These are phyloP conservation scores for Cheilosia grossa DNA, from an alignment of 2,888 invertebrate genomes.

Conservation along the genomic window DNA sequence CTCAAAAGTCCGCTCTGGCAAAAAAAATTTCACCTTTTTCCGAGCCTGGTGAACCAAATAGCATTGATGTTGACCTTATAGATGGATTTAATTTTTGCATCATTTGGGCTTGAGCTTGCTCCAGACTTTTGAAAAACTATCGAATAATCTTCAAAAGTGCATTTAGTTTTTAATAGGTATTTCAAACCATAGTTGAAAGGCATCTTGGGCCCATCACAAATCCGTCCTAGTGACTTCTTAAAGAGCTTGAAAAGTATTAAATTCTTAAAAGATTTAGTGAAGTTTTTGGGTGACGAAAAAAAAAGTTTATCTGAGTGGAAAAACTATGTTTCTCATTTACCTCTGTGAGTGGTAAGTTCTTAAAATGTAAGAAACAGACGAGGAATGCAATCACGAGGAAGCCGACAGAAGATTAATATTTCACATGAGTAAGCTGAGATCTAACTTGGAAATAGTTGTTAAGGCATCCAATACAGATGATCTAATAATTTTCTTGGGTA, in stretches of 20 bases:
- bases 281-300: slow-evolving; percentile 14
- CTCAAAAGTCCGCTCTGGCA: slow-evolving; percentile 19
- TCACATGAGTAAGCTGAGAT: too few relatives aligned
- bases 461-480: too few relatives aligned
- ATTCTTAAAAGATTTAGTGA: slow-evolving; percentile 42
- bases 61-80: background rate
- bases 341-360: too few relatives aligned
- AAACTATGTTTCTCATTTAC: too few relatives aligned
- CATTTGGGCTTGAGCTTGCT: background rate
- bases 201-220: background rate
- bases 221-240: slow-evolving; percentile 11
- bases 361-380: too few relatives aligned
- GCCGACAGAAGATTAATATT: too few relatives aligned
- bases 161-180: slow-evolving; percentile 37
- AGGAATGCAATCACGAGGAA: too few relatives aligned
- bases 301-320: too few relatives aligned
- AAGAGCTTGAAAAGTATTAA: slow-evolving; percentile 29
- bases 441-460: too few relatives aligned
- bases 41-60: too few relatives aligned
- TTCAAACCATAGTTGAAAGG: slow-evolving; percentile 19
- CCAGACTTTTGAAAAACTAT: slow-evolving; percentile 11
- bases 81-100: slow-evolving; percentile 26
- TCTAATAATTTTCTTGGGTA: too few relatives aligned
- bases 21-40: background rate
- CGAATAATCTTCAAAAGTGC: slow-evolving; percentile 9